Evolutionary conservation across 2,888 invertebrate genomes (phyloP), one percentile per base, ranked within the genome.

Genomic region (Meghimatium bilineatum): DNA sequence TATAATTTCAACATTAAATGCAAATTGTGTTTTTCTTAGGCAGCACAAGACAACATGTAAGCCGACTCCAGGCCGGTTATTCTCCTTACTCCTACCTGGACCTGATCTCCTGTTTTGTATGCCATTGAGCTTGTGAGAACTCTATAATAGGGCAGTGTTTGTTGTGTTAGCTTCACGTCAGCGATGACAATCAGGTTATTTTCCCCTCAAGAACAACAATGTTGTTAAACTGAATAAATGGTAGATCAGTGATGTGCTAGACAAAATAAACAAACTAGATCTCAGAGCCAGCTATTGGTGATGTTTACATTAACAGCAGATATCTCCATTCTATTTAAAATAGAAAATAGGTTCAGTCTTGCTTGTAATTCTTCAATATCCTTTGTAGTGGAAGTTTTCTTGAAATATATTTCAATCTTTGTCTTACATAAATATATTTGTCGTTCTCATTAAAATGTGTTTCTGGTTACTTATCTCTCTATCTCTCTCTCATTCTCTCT

Each of bases 301-400:
- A 26, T 69, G 69, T 69, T 69, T 69, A 38, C 34, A 69, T 26
- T 36, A 20, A 69, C 36, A 69, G 38, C 69, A 69, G 17, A 17
- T 26, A 69, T 69, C 69, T 38, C 36, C 69, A 38, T 69, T 69
- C 69, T 29, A 23, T 69, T 36, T 69, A 66, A 29, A 44, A 44
- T 44, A 44, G 44, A 44, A 8, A 44, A 44, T 44, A 44, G 44
- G 44, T 12, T 5, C 12, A 44, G 44, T 8, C 12, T 12, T 44
- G 44, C 12, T 12, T 44, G 12, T 12, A 44, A n/a, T n/a, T 44
- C 12, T 44, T 5, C 44, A 44, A 44, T 44, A n/a, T n/a, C n/a
- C 60, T 26, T 12, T 20, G 60, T 60, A 17, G 20, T n/a, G n/a
- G 60, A 17, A 26, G 17, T 60, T 60, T 60, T 60, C 60, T 3